Percentiles rank a stretch among this genome's conserved stretches.
phyloP scores from a whole-genome alignment of 2,797 vertebrate species.

The Periparus ater region DNA sequence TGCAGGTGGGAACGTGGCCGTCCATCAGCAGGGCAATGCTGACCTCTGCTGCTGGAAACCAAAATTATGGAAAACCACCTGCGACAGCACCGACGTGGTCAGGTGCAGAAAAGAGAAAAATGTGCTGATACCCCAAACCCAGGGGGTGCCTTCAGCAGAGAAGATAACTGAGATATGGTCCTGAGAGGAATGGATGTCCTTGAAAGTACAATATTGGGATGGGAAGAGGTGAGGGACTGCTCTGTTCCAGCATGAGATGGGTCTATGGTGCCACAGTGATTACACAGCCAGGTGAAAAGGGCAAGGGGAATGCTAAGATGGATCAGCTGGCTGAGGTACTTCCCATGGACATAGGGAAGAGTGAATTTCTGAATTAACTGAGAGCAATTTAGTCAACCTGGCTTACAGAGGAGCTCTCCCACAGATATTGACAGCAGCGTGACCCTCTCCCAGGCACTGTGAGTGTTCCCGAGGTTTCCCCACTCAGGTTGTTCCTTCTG shows the following conservation, averaged over 20 bases:
- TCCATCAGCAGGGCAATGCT: conserved; percentile 70
- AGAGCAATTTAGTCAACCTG: neutral
- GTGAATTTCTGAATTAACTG: neutral
- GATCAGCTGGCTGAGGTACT: accelerated
- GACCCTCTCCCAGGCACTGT: neutral
- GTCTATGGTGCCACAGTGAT: neutral
- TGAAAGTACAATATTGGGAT: neutral
- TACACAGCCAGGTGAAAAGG: neutral
- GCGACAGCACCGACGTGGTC: neutral
- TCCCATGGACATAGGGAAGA: neutral
- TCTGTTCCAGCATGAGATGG: neutral
- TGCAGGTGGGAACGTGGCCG: neutral
- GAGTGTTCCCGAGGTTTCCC: neutral
- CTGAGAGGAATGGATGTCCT: neutral
- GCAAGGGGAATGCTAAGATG: neutral
- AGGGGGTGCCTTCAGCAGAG: neutral
- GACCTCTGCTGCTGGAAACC: conserved; percentile 75
- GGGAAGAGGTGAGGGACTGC: neutral
- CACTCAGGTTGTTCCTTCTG: neutral
- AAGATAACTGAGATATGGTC: neutral
- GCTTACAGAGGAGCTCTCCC: neutral
- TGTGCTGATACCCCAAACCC: neutral
- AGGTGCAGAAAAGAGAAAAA: neutral
- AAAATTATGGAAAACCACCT: conserved; percentile 8
- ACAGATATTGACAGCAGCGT: neutral